These are phyloP conservation scores for Erythrolamprus reginae DNA, from an alignment of 2,113 vertebrate species.

Conservation along the genomic window DNA sequence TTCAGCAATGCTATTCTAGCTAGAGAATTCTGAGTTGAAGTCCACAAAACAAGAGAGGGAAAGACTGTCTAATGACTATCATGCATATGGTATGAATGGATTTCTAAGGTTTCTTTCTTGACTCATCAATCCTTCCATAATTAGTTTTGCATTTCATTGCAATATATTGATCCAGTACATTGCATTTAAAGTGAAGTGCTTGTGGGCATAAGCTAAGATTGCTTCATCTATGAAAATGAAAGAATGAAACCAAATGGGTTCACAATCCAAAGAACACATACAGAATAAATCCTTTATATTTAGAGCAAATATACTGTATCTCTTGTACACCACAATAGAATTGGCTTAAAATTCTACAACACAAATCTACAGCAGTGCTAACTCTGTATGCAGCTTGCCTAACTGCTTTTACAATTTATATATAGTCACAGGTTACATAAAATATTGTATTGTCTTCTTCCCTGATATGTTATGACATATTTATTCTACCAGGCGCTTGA, in stretches of 20 bases:
- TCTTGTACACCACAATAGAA: background rate
- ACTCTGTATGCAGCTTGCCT: background rate
- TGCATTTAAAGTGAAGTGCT: background rate
- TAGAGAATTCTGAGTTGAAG: background rate
- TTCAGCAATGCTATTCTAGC: background rate
- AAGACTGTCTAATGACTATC: background rate
- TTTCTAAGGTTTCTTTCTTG: background rate
- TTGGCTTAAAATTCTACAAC: background rate
- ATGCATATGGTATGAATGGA: background rate
- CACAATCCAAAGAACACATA: background rate
- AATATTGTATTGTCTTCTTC: background rate
- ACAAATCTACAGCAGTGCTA: background rate
- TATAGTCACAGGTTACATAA: background rate
- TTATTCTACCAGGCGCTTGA: background rate
- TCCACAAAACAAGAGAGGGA: background rate
- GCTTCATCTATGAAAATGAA: background rate
- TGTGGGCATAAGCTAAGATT: background rate
- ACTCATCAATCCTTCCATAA: background rate
- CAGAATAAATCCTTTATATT: background rate
- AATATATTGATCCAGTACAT: background rate
- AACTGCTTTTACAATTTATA: background rate
- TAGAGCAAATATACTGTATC: background rate
- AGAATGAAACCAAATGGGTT: background rate
- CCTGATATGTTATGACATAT: background rate
- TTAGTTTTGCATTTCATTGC: background rate